Evolutionary conservation across 2,888 invertebrate species (phyloP), one percentile per base, ranked within the genome.

Genomic region (Sthenelais limicola): DNA sequence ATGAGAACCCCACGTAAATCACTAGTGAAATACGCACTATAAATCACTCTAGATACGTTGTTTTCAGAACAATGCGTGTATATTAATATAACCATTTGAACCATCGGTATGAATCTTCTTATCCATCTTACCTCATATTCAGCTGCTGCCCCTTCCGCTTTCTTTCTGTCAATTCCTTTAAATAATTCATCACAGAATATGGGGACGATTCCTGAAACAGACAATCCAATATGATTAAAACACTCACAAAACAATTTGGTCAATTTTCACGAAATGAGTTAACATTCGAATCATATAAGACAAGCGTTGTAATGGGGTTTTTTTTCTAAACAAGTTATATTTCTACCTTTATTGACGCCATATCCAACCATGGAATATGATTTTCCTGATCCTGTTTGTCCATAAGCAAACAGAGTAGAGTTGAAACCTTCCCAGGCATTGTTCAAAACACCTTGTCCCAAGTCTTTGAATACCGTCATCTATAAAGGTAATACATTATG

Each of bases 341-440:
- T 51, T 66, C 54, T 73, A 89, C 90, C 90, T 86, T 90, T 90
- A 79, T 91, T 91, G 32, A 86, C 79, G 3, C 89, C 90, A 78
- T 89, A 90, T 26, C 91, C 91, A 15, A 91, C 89, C 75, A 91
- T 88, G 4, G 91, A 90, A 86, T 89, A 91, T 75, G 90, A 90
- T 82, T 91, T 91, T 1, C 91, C 91, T 9, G 89, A 89, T 32
- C 90, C 90, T 21, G 86, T 87, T 82, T 91, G 90, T 38, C 91
- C 91, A 76, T 91, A 91, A 3, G 90, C 90, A 81, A 91, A 90
- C 56, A 91, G 82, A 3, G 90, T 89, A 3, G 90, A 89, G 81
- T 91, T 91, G 83, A 89, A 90, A 1, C 90, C 90, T 68, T 89
- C 87, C 89, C 90, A 90, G 0, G 91, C 90, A 82, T 91, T 91